Percentiles rank a stretch among this genome's conserved stretches.
Evolutionary conservation across 2,888 invertebrate genomes (phyloP).

Genomic region (Antitype chi): DNA sequence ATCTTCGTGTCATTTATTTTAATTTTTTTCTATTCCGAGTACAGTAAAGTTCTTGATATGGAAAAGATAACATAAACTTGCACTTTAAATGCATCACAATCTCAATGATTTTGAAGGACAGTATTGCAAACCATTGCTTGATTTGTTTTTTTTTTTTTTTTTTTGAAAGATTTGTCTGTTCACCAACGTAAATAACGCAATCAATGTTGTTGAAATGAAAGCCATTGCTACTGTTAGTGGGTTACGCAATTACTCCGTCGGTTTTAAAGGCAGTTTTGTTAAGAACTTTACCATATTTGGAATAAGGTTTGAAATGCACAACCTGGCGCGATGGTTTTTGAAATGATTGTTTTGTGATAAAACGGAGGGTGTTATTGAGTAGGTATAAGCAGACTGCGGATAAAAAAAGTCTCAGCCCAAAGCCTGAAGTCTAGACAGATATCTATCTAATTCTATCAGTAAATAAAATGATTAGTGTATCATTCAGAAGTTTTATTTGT

Average conservation of each 20-base stretch:
- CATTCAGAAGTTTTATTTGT: constrained; percentile 21
- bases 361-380: not conserved
- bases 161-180: too few species aligned
- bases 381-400: not conserved
- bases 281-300: not conserved
- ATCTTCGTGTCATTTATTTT: not conserved
- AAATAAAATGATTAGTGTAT: constrained; percentile 26
- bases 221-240: too few species aligned
- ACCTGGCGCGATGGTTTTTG: not conserved
- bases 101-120: too few species aligned
- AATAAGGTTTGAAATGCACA: not conserved
- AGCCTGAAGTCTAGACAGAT: not conserved
- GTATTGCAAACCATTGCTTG: too few species aligned
- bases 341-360: not conserved
- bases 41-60: not conserved
- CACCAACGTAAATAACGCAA: too few species aligned
- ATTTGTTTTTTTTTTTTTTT: too few species aligned
- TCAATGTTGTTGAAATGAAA: too few species aligned
- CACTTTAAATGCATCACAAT: too few species aligned
- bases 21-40: not conserved
- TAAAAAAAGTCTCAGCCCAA: not conserved
- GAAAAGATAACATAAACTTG: not conserved
- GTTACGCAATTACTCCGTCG: too few species aligned
- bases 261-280: not conserved
- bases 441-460: constrained; percentile 9